A percentile compares a stretch with the other conserved stretches of the same genome.
Evolutionary conservation across 2,113 vertebrate species (phyloP).

Genomic region (Pterophyllum scalare): DNA sequence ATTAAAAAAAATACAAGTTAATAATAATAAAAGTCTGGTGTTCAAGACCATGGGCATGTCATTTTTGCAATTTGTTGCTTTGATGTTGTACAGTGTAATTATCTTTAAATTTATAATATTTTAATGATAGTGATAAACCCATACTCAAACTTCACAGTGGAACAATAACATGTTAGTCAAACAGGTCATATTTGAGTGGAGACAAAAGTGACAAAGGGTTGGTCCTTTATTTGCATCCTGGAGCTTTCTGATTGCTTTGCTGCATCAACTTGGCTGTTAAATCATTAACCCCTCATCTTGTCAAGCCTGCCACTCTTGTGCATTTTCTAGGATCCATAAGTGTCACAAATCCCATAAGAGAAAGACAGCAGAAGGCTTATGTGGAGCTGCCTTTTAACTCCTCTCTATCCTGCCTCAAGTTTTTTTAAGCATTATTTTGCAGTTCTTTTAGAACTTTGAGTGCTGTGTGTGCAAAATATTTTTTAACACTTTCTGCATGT

Average conservation of each 20-base stretch:
- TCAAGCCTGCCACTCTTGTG: slow-evolving; percentile 32
- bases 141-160: neutral
- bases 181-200: slow-evolving; percentile 7
- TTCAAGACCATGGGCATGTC: too few relatives aligned
- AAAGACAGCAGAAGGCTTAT: slow-evolving; percentile 36
- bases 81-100: neutral
- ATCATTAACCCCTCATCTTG: slow-evolving; percentile 68
- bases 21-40: neutral
- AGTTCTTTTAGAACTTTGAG: slow-evolving; percentile 9
- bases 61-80: neutral
- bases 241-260: neutral
- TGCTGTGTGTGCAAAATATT: slow-evolving; percentile 19
- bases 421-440: slow-evolving; percentile 15
- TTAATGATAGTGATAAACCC: neutral
- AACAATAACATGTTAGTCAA: neutral
- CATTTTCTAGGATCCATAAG: slow-evolving; percentile 34
- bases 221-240: slow-evolving; percentile 35
- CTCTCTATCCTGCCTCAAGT: slow-evolving; percentile 4
- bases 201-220: slow-evolving; percentile 62
- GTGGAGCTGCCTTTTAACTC: slow-evolving; percentile 31
- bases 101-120: neutral
- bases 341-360: slow-evolving; percentile 65
- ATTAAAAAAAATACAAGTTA: neutral
- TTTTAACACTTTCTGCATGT: neutral
- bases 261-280: slow-evolving; percentile 64